Evolutionary conservation across 2,113 vertebrate species (phyloP).

Genomic region (Nycticryphes semicollaris): DNA sequence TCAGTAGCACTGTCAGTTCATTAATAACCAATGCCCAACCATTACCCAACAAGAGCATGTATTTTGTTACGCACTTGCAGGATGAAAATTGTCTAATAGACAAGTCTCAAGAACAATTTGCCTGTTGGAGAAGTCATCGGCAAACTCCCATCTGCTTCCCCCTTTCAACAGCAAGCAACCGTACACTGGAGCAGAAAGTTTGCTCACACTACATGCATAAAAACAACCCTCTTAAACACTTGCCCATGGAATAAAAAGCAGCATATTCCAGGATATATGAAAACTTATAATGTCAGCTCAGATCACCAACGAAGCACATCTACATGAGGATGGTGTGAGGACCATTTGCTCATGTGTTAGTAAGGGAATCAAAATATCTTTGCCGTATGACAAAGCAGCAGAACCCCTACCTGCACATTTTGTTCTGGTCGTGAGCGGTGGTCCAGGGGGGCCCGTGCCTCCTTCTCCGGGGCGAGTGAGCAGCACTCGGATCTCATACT

Average conservation of each 20-base stretch:
- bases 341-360: rapidly evolving
- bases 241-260: not conserved
- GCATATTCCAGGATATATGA: not conserved
- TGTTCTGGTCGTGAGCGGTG: constrained; percentile 91
- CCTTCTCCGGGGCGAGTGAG: constrained; percentile 93
- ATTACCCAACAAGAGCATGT: not conserved
- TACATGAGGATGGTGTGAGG: not conserved
- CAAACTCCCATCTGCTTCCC: not conserved
- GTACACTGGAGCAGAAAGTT: not conserved
- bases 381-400: not conserved
- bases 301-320: not conserved
- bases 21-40: not conserved
- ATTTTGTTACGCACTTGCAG: not conserved
- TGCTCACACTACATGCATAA: not conserved
- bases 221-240: not conserved
- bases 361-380: not conserved
- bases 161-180: not conserved
- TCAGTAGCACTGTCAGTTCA: not conserved
- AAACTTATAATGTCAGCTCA: not conserved
- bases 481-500: constrained; percentile 96
- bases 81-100: not conserved
- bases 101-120: not conserved
- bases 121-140: not conserved
- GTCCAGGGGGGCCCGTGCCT: constrained; percentile 91
- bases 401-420: constrained; percentile 90